Evolutionary conservation across 2,888 invertebrate species (phyloP).

Genomic region (Cheiracanthium punctorium): DNA sequence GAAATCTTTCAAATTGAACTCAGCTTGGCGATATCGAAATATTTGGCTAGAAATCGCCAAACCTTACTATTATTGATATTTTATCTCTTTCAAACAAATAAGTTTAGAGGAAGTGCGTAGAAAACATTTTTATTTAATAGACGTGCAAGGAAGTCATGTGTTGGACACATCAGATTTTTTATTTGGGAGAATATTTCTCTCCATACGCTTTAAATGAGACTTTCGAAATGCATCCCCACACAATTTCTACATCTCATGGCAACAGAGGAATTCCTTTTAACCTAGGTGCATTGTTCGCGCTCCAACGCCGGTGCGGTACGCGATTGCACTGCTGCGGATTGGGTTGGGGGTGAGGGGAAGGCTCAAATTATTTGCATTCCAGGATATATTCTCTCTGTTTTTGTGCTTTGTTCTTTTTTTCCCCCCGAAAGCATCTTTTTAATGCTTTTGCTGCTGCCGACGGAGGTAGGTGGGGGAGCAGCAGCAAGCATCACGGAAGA

Average conservation of each 20-base stretch:
- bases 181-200: not conserved
- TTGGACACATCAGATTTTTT: too few species aligned
- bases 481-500: too few species aligned
- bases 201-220: not conserved
- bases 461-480: not conserved
- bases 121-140: too few species aligned
- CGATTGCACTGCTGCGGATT: not conserved
- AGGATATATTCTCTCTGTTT: not conserved
- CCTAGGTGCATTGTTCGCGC: constrained; percentile 53
- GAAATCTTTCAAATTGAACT: too few species aligned
- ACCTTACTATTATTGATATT: too few species aligned
- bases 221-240: constrained; percentile 7
- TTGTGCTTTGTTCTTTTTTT: not conserved
- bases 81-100: too few species aligned
- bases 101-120: too few species aligned
- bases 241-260: constrained; percentile 5
- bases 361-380: not conserved
- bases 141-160: too few species aligned
- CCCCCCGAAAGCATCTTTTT: not conserved
- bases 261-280: constrained; percentile 42
- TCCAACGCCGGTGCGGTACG: constrained; percentile 19
- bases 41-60: too few species aligned
- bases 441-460: not conserved
- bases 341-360: not conserved
- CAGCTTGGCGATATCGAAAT: too few species aligned